Base-by-base conservation (phyloP, 2,797 vertebrate species). In the Cacajao melanocephalus region DNA sequence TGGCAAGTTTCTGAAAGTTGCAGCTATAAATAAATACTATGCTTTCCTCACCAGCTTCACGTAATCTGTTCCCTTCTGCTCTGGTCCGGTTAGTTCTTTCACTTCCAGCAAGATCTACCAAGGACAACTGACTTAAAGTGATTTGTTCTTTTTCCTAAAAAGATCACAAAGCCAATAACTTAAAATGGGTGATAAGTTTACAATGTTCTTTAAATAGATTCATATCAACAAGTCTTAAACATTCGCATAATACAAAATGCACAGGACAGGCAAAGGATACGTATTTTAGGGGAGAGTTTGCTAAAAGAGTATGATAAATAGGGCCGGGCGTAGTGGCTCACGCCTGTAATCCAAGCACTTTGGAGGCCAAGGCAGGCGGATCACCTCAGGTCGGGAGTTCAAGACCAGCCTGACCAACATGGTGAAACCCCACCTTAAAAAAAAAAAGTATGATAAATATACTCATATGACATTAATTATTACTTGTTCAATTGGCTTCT, bases 51-150 rank as follows among this genome's bases (percentile, higher is more conserved):
- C 99, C 99, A 98, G 99, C 99, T 98, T 99, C 99, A 30, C 99
- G 99, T 52, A 99, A 98, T 24, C 99, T 98, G 97, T 97, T 99
- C 55, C 99, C 99, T 98, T 99, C 99, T 0, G 99, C 99, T 96
- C 99, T 99, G 0, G 99, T 99, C 97, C 99, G 99, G 30, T 99
- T 99, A 7, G 99, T 99, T 92, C 99, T 99, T 96, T 99, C 99
- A 15, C 99, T 99, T 91, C 99, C 99, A 85, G 99, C 99, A 97
- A 99, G 98, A 98, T 99, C 99, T 57, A 99, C 99, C 97, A 99
- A 97, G 90, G 99, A 99, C 84, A 99, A 98, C 98, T 99, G 99
- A 98, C 99, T 99, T 75, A 99, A 98, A 10, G 85, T 98, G 94
- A 99, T 99, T 97, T 99, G 99, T 93, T 99, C 99, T 97, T 99